Base-by-base conservation (phyloP, 2,888 invertebrate species). In the Drosophila incognita region DNA sequence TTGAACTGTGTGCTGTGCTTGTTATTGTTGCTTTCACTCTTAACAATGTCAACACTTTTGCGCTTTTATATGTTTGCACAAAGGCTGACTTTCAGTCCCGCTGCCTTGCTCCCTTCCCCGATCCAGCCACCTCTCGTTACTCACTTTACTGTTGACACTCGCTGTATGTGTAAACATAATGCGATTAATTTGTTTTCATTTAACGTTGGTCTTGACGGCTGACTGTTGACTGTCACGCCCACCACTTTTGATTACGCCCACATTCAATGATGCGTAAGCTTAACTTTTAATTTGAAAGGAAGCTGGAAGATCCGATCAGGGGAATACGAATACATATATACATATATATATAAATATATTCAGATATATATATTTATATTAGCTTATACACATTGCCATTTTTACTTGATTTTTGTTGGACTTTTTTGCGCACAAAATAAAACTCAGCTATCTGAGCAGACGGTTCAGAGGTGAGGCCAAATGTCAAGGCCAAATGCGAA, bases 151-250 rank as follows among this genome's bases (percentile, higher is more conserved):
- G 36, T 38, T 54, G 27, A 38, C 38, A 56, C 13, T 40, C 8
- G 11, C 60, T 24, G 63, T 57, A 66, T 83, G 68, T 80, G 80
- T 85, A 76, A 79, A 69, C 68, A 75, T 75, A 81, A 85, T 87
- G 83, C 87, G 83, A 87, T 85, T 85, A 87, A 85, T 85, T 87
- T 85, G 81, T 83, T 85, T 84, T 83, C 83, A 87, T 85, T 85
- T 81, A 79, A 74, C 76, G 61, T 56, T 65, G 21, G 56, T 21
- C 27, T 57, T 42, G 81, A 56, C 69, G 54, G 64, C 69, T 71
- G 75, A 71, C 72, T 59, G 31, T 52, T 57, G 52, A 46, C 38
- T 27, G 60, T 49, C 53, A 27, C 48, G 18, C 54, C 53, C 5
- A 48, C 15, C 2, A 35, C 31, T 52, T 27, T 21, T 24, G 27